Evolutionary conservation across 2,113 vertebrate genomes (phyloP).

Genomic region (Perccottus glenii): DNA sequence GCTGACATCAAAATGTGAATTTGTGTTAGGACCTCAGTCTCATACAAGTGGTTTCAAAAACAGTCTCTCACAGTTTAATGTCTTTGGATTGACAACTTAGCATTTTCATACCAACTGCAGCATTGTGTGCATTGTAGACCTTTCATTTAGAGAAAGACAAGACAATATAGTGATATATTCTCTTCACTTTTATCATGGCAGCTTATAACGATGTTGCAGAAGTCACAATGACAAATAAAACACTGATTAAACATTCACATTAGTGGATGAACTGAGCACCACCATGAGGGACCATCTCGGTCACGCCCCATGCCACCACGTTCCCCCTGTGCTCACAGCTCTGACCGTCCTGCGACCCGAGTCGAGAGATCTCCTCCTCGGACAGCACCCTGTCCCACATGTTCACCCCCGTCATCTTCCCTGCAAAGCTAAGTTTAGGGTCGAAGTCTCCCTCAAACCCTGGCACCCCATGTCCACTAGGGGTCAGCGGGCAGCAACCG

Average conservation of each 20-base stretch:
- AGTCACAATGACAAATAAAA: constrained; percentile 10
- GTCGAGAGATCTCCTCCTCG: constrained; percentile 75
- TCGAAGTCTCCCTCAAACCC: constrained; percentile 83
- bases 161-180: constrained; percentile 6
- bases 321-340: constrained; percentile 85
- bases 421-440: constrained; percentile 84
- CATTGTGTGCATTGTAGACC: constrained; percentile 24
- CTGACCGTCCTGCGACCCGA: constrained; percentile 61
- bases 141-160: background rate
- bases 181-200: constrained; percentile 37
- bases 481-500: constrained; percentile 53
- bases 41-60: constrained; percentile 44
- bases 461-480: constrained; percentile 68
- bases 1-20: background rate
- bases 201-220: constrained; percentile 21
- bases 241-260: constrained; percentile 4
- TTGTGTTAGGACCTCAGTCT: constrained; percentile 19
- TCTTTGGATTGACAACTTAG: constrained; percentile 22
- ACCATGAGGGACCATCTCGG: constrained; percentile 87
- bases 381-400: constrained; percentile 88
- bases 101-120: constrained; percentile 28
- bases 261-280: constrained; percentile 89
- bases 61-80: constrained; percentile 55
- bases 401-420: constrained; percentile 93
- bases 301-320: constrained; percentile 90